These are phyloP conservation scores for Salvator merianae DNA, from an alignment of 2,113 vertebrate species.

Conservation along the genomic window DNA sequence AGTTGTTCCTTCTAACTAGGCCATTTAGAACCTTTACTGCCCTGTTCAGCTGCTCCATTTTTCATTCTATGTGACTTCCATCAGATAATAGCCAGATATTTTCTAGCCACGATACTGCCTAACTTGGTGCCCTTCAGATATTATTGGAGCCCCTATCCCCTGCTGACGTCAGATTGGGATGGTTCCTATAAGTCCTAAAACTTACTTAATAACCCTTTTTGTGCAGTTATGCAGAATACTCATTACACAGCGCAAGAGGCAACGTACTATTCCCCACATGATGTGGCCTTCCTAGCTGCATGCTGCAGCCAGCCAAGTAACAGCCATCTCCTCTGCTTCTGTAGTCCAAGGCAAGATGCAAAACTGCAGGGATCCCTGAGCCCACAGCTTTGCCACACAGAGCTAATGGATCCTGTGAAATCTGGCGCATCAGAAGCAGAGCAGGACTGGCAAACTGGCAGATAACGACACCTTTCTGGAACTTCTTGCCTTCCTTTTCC, in stretches of 20 bases:
- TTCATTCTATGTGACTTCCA: background rate
- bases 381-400: background rate
- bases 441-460: background rate
- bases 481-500: slow-evolving; percentile 28
- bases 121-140: background rate
- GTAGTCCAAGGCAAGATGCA: background rate
- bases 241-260: background rate
- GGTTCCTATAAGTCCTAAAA: too few species aligned
- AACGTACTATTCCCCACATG: background rate
- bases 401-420: background rate
- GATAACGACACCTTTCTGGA: background rate
- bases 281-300: too few species aligned
- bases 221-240: background rate
- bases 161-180: too few species aligned
- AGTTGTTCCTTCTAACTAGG: background rate
- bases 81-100: background rate
- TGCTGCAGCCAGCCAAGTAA: too few species aligned
- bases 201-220: too few species aligned
- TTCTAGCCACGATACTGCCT: background rate
- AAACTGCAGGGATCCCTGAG: background rate
- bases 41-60: background rate
- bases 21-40: background rate
- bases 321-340: background rate
- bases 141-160: too few species aligned
- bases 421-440: background rate